Percentiles rank a stretch among this genome's conserved stretches.
phyloP scores from a whole-genome alignment of 2,113 vertebrate species.

The Xiphophorus hellerii region DNA sequence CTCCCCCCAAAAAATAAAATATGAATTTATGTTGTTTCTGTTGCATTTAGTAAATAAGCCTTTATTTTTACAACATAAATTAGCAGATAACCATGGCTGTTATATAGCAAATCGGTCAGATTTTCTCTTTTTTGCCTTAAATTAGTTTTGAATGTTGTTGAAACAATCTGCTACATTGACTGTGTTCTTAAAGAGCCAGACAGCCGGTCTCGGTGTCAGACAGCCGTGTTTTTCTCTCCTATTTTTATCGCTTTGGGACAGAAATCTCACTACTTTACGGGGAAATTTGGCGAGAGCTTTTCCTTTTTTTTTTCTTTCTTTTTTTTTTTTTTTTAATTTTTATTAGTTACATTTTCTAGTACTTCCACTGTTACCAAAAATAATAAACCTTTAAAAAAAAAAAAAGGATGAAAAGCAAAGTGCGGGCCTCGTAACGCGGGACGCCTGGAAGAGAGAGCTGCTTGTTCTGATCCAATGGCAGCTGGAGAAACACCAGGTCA shows the following conservation, averaged over 20 bases:
- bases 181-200: background rate
- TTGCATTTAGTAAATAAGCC: no score
- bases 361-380: slow-evolving; percentile 25
- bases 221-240: background rate
- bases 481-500: slow-evolving; percentile 82
- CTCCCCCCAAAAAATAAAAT: background rate
- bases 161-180: background rate
- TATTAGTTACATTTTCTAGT: slow-evolving; percentile 4
- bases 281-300: no score
- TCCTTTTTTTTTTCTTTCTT: no score
- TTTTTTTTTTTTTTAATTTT: background rate
- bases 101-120: background rate
- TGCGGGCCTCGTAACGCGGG: slow-evolving; percentile 24
- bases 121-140: background rate
- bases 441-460: slow-evolving; percentile 46
- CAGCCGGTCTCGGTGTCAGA: background rate
- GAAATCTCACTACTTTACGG: background rate
- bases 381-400: slow-evolving; percentile 37
- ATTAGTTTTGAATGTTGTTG: no score
- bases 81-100: no score
- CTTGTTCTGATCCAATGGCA: slow-evolving; percentile 78
- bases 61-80: no score
- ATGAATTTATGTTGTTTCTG: no score
- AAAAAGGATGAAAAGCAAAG: slow-evolving; percentile 19
- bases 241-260: background rate